These are phyloP conservation scores for Ursus arctos DNA, from an alignment of 2,113 vertebrate genomes.

Conservation along the genomic window DNA sequence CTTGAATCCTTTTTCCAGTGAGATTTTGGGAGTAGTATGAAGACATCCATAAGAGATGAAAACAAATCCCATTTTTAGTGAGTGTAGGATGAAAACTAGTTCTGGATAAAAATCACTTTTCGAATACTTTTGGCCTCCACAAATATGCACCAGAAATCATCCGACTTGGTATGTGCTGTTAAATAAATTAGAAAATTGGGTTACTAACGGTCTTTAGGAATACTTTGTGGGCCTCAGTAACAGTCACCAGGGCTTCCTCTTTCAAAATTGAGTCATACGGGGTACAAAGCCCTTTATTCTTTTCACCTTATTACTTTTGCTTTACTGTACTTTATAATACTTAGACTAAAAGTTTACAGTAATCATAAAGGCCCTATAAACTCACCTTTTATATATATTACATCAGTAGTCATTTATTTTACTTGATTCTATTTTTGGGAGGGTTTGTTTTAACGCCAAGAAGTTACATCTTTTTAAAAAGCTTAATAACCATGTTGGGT, in stretches of 20 bases:
- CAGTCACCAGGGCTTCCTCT: background rate
- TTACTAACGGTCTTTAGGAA: slow-evolving; percentile 41
- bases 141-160: background rate
- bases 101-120: background rate
- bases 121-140: background rate
- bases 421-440: background rate
- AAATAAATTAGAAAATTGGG: background rate
- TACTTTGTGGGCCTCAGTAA: background rate
- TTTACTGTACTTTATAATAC: background rate
- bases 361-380: background rate
- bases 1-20: background rate
- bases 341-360: background rate
- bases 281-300: background rate
- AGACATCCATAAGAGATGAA: background rate
- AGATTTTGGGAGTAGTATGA: background rate
- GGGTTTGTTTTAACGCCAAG: background rate
- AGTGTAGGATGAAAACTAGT: background rate
- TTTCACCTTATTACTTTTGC: background rate
- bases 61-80: background rate
- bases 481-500: background rate
- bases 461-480: background rate
- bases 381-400: background rate
- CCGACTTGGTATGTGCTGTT: background rate
- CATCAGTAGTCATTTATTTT: slow-evolving; percentile 38
- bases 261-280: slow-evolving; percentile 1